Percentiles rank a stretch among this genome's conserved stretches.
Evolutionary conservation across 2,888 invertebrate genomes (phyloP).

Genomic region (Acanthococcus lagerstroemiae): DNA sequence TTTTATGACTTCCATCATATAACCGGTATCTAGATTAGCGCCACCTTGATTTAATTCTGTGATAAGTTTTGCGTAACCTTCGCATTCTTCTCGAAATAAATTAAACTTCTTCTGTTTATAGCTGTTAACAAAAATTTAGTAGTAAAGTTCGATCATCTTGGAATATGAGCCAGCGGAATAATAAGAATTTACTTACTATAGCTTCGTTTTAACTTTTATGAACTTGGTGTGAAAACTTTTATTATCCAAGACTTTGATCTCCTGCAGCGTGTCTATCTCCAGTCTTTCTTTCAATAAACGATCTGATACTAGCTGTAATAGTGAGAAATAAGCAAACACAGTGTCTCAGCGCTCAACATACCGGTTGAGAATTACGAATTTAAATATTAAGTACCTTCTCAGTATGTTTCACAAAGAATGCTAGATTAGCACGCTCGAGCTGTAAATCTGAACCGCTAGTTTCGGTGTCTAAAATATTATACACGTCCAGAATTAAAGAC

Average conservation of each 20-base stretch:
- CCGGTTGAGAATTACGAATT: background rate
- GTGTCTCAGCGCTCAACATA: too few species aligned
- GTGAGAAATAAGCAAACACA: slow-evolving; percentile 32
- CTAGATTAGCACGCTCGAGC: slow-evolving; percentile 65
- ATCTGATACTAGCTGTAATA: slow-evolving; percentile 58
- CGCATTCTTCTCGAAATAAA: slow-evolving; percentile 94
- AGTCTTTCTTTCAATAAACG: slow-evolving; percentile 81
- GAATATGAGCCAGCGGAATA: background rate
- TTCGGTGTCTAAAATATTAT: slow-evolving; percentile 76
- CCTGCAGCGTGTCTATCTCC: slow-evolving; percentile 87
- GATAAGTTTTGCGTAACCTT: slow-evolving; percentile 94
- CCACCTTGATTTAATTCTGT: slow-evolving; percentile 83
- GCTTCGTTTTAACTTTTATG: slow-evolving; percentile 93
- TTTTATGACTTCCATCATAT: slow-evolving; percentile 77
- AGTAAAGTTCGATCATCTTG: too few species aligned
- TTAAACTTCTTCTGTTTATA: slow-evolving; percentile 99
- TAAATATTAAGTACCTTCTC: slow-evolving; percentile 52
- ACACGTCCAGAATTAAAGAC: slow-evolving; percentile 72
- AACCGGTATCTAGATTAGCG: slow-evolving; percentile 52
- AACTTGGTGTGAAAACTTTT: slow-evolving; percentile 87
- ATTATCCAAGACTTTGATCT: slow-evolving; percentile 79
- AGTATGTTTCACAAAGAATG: slow-evolving; percentile 64
- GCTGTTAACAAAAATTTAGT: slow-evolving; percentile 51
- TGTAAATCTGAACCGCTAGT: slow-evolving; percentile 55
- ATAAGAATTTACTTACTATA: slow-evolving; percentile 67